Conservation (phyloP, 2,113 vertebrate species). For the Cynopterus brachyotis region DNA sequence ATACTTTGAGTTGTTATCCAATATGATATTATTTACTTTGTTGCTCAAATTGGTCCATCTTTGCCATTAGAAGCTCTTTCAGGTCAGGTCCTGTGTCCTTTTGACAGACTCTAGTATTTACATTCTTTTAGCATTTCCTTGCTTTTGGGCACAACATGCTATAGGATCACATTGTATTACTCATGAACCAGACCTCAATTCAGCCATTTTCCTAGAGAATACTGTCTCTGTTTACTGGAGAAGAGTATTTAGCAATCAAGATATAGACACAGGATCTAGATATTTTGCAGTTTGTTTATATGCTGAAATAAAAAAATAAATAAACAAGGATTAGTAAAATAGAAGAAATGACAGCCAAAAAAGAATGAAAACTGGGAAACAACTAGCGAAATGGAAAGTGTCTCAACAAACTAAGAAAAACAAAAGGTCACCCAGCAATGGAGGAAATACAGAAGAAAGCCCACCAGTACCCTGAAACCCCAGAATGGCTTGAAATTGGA, state of each 20-base stretch:
- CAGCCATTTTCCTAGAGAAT: not conserved
- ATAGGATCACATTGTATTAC: not conserved
- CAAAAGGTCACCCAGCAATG: not conserved
- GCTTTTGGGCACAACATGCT: not conserved
- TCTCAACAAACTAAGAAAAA: not conserved
- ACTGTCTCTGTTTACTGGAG: not conserved
- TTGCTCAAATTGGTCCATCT: not conserved
- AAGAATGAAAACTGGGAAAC: not conserved
- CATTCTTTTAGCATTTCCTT: not conserved
- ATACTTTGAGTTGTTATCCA: not conserved
- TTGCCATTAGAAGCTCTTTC: not conserved
- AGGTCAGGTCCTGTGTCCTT: not conserved
- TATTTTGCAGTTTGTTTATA: not conserved
- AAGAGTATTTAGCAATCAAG: not conserved
- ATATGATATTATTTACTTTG: not conserved
- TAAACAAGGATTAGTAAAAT: not conserved
- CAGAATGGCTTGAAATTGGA: not conserved
- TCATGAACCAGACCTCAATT: not conserved
- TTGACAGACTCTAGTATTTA: not conserved
- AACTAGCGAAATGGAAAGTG: not conserved
- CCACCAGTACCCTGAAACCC: not conserved
- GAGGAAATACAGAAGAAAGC: not conserved
- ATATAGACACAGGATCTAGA: not conserved
- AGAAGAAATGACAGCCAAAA: not conserved
- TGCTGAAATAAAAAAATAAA: not conserved